phyloP scores from a whole-genome alignment of 2,797 vertebrate genomes.

The Fistularia tabacaria region DNA sequence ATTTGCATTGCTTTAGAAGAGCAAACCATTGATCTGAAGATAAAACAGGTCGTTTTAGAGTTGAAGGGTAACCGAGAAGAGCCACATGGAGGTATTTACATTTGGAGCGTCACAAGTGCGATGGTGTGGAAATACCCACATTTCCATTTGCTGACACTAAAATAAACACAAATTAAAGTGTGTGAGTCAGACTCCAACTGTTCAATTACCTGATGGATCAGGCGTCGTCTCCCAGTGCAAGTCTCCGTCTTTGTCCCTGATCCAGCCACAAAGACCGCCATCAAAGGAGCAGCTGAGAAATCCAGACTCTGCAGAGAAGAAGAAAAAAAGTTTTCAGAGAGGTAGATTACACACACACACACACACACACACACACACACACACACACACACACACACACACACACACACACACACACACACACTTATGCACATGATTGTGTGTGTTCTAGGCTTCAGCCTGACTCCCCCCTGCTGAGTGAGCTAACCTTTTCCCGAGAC shows the following conservation, averaged over 20 bases:
- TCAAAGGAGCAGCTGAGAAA: conserved; percentile 93
- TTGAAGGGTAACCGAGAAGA: conserved; percentile 56
- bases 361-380: not conserved
- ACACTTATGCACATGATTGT: not conserved
- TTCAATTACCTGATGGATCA: conserved; percentile 79
- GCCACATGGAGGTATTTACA: conserved; percentile 13
- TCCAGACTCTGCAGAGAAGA: conserved; percentile 73
- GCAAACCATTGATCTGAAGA: conserved; percentile 38
- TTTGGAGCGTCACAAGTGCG: not conserved
- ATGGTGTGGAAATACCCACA: not conserved
- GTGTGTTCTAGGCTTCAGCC: conserved; percentile 14
- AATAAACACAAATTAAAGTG: conserved; percentile 17
- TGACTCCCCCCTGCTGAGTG: not conserved
- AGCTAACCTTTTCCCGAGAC: no score
- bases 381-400: no score
- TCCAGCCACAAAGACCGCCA: conserved; percentile 90
- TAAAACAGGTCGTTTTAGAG: conserved; percentile 43
- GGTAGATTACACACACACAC: not conserved
- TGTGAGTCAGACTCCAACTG: not conserved
- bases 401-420: not conserved
- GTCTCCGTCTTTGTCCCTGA: conserved; percentile 84
- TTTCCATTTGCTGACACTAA: conserved; percentile 17
- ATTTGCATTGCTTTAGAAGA: conserved; percentile 59
- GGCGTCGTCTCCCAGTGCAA: conserved; percentile 88
- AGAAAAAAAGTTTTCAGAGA: conserved; percentile 26